Base-by-base conservation (phyloP, 2,113 vertebrate genomes). In the Calidris pygmaea region DNA sequence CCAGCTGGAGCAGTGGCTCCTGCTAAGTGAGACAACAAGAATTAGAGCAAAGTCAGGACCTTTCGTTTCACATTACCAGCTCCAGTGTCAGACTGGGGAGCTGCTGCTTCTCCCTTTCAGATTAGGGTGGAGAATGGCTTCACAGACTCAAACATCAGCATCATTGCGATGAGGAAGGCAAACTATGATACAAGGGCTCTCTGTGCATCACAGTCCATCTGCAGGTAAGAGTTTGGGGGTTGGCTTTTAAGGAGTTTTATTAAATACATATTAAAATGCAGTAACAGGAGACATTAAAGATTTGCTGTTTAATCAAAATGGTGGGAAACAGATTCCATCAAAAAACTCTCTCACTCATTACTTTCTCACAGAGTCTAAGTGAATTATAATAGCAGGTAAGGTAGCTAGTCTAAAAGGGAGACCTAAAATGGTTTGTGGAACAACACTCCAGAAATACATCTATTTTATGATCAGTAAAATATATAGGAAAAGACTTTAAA, bases 121-220 rank as follows among this genome's bases (percentile, higher is more conserved):
- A 29, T 29, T 12, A 62, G 21, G 22, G 14, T 62, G 10, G 39
- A 72, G 39, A 50, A 56, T 10, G n/a, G 23, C 12, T 75, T 47
- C 66, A 66, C 23, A 72, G 14, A 39, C 7, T 14, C 23, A 37
- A 43, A 29, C 23, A 62, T 35, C 47, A 62, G 16, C 5, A 74
- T 45, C 53, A 19, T 16, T 85, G 37, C 1, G 2, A 11, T 58
- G 45, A 87, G 39, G 43, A 91, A 87, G 65, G 39, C 26, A 93
- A 94, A 50, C 13, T 6, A 1, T 48, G 37, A 50, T 43, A 45
- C 14, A 75, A 72, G 29, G 20, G 10, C 7, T 20, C 23, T 60
- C 34, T 45, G 13, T 48, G 24, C 35, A 65, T 43, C 12, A 24
- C 5, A 50, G 10, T 30, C 0, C 0, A 53, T 52, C 21, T 77